A percentile compares a stretch with the other conserved stretches of the same genome.
phyloP scores from a whole-genome alignment of 2,797 vertebrate species.

The Siniperca obscura region DNA sequence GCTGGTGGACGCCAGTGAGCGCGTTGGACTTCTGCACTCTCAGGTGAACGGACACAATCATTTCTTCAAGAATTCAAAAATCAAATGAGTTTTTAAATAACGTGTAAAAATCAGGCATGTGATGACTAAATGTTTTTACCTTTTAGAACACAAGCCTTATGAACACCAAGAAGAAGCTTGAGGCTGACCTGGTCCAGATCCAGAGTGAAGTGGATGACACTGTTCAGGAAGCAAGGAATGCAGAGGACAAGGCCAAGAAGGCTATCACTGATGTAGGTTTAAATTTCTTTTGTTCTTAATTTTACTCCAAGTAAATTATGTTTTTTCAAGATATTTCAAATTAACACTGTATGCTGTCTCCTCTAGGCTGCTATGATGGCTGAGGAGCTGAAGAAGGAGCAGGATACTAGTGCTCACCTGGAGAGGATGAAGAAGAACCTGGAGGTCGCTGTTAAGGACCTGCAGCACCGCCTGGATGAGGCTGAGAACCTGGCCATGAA shows the following conservation, averaged over 20 bases:
- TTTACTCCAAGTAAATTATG: accelerated
- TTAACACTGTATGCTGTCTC: neutral
- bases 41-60: constrained; percentile 60
- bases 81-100: neutral
- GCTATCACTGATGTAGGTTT: constrained; percentile 90
- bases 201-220: constrained; percentile 90
- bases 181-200: constrained; percentile 87
- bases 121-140: neutral
- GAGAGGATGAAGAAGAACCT: constrained; percentile 93
- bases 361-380: constrained; percentile 91
- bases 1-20: constrained; percentile 86
- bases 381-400: constrained; percentile 93
- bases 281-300: accelerated
- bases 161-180: constrained; percentile 89
- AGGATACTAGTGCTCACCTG: constrained; percentile 92
- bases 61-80: neutral
- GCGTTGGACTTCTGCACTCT: constrained; percentile 87
- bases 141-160: constrained; percentile 88
- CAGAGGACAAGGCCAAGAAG: constrained; percentile 94
- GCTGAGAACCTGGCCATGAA: constrained; percentile 93
- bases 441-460: constrained; percentile 90
- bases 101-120: too few relatives aligned
- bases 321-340: neutral
- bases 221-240: constrained; percentile 90
- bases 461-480: constrained; percentile 91